Base-by-base conservation (phyloP, 2,797 vertebrate species). In the Rhyacichthys aspro region DNA sequence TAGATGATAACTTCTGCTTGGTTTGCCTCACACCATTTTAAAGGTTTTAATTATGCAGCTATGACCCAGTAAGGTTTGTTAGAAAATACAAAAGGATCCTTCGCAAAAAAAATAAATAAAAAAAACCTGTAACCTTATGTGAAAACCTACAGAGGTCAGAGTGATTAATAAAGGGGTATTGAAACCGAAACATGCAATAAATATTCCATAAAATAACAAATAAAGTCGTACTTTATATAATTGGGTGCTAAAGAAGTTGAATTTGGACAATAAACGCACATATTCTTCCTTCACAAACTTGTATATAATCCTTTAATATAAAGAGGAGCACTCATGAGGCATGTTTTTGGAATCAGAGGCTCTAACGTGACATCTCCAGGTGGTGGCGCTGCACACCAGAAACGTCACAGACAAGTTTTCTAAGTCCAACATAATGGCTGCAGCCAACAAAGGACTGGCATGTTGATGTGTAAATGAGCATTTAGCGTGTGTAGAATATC, bases 351-450 rank as follows among this genome's bases (percentile, higher is more conserved):
- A 0, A 7, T 9, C 19, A 52, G 49, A 42, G 67, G 68, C 38
- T 68, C 50, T 79, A 17, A 4, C 16, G 1, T 8, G n/a, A 74
- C 55, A 4, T 17, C 39, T 66, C 84, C 86, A 82, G 67, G 68
- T 58, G 83, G 85, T 80, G 84, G 56, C 81, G 72, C 69, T 59
- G 66, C 59, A 82, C 69, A 72, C 72, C 70, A 55, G 49, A 54
- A 49, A 49, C 10, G 12, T 14, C 3, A 9, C 15, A 39, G 55
- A 54, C 14, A 17, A 28, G 7, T 1, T 2, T 0, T 12, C 10
- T 37, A 47, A 50, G 41, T 52, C 46, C 18, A 19, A 50, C 10
- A 33, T 19, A 55, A 72, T 8, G 33, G 50, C 60, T 38, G 52
- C 37, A 53, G 80, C 78, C 71, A 72, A 69, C 72, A 83, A 78